Percentiles rank a stretch among this genome's conserved stretches.
Conservation (phyloP, 2,888 invertebrate species). For the Nomada hirtipes region DNA sequence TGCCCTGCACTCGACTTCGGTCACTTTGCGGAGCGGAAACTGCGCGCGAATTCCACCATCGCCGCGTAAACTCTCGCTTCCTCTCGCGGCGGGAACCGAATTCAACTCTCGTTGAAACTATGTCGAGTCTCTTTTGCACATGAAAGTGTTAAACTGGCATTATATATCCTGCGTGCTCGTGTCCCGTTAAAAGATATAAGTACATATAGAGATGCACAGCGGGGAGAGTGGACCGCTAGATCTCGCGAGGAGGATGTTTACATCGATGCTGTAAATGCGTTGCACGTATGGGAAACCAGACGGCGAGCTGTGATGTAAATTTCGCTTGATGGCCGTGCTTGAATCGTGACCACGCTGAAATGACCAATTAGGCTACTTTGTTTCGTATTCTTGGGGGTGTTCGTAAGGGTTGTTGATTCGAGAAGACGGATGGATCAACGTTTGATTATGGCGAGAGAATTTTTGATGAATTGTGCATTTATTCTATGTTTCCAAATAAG, state of each 20-base stretch:
- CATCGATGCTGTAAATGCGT: conserved; percentile 21
- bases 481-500: too few relatives aligned
- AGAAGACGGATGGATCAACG: too few relatives aligned
- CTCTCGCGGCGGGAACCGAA: conserved; percentile 32
- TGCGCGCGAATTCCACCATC: conserved; percentile 56
- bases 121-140: conserved; percentile 40
- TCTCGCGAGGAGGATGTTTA: conserved; percentile 14
- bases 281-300: conserved; percentile 21
- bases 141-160: conserved; percentile 44
- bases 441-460: too few relatives aligned
- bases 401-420: too few relatives aligned
- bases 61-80: conserved; percentile 43
- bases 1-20: conserved; percentile 65
- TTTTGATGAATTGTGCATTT: too few relatives aligned
- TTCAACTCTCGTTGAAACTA: conserved; percentile 52
- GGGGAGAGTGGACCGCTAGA: neutral
- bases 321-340: neutral
- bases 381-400: too few relatives aligned
- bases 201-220: neutral
- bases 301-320: neutral
- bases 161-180: conserved; percentile 25
- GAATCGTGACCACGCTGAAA: neutral
- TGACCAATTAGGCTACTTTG: neutral
- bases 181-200: conserved; percentile 21
- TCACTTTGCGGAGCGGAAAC: conserved; percentile 59